phyloP scores from a whole-genome alignment of 1,140 invertebrate genomes.

The Panulirus ornatus region DNA sequence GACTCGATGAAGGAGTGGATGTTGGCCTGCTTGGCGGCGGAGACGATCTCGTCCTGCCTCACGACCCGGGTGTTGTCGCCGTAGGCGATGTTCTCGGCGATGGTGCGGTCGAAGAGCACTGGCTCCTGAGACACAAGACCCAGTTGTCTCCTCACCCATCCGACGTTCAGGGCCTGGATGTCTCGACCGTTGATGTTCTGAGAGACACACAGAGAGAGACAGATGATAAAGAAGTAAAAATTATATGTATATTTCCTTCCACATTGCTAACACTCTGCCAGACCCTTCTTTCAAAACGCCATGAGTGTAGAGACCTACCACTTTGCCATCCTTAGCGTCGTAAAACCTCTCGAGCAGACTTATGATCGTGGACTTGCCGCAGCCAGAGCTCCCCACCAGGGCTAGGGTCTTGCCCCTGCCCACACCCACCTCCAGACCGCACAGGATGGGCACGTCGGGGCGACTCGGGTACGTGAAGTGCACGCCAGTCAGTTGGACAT shows the following conservation, averaged over 20 bases:
- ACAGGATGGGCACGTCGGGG: conserved; percentile 79
- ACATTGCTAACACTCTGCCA: too few relatives aligned
- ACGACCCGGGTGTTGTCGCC: conserved; percentile 86
- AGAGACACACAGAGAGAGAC: background rate
- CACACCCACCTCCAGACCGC: conserved; percentile 80
- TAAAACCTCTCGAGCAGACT: conserved; percentile 81
- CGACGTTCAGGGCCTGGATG: conserved; percentile 79
- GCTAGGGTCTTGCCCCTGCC: conserved; percentile 87
- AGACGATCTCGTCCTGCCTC: conserved; percentile 86
- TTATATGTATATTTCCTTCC: too few relatives aligned
- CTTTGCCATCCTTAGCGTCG: conserved; percentile 84
- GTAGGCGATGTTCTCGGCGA: conserved; percentile 92
- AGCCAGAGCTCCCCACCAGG: conserved; percentile 91
- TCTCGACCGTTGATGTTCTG: conserved; percentile 79
- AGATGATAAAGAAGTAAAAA: background rate
- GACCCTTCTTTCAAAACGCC: too few relatives aligned
- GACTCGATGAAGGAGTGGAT: conserved; percentile 91
- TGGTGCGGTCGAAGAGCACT: conserved; percentile 90
- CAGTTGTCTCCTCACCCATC: conserved; percentile 82
- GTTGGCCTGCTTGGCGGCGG: conserved; percentile 90
- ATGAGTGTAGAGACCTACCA: conserved; percentile 78
- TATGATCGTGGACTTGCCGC: conserved; percentile 85
- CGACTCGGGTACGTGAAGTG: conserved; percentile 90
- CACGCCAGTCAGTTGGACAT: conserved; percentile 86
- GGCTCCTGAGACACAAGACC: conserved; percentile 87